phyloP scores from a whole-genome alignment of 2,888 invertebrate species.

The Ectemnius cavifrons region DNA sequence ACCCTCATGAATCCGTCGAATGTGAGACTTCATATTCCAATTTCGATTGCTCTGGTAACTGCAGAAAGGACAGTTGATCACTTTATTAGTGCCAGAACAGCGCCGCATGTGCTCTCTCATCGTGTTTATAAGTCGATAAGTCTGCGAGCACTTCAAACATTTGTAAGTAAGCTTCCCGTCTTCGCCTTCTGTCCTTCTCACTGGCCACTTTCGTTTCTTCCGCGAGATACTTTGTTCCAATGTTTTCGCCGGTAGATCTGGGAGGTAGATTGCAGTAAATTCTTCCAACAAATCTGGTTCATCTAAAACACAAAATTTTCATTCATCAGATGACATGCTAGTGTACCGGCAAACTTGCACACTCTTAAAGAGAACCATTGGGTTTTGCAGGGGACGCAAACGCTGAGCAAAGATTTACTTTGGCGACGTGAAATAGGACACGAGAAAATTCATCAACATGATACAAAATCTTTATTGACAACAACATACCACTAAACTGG shows the following conservation, averaged over 20 bases:
- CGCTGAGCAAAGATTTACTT: no score
- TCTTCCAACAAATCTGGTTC: slow-evolving; percentile 59
- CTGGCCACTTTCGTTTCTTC: neutral
- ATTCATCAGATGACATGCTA: slow-evolving; percentile 36
- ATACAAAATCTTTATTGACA: no score
- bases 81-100: slow-evolving; percentile 68
- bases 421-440: neutral
- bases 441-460: no score
- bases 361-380: no score
- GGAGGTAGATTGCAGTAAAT: slow-evolving; percentile 45
- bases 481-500: no score
- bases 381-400: no score
- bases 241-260: neutral
- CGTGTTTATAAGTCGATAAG: slow-evolving; percentile 67
- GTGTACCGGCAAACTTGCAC: no score
- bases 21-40: slow-evolving; percentile 86
- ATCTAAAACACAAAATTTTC: slow-evolving; percentile 65
- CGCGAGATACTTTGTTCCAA: neutral
- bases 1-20: slow-evolving; percentile 77
- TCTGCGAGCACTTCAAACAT: slow-evolving; percentile 65
- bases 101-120: slow-evolving; percentile 68
- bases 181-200: neutral
- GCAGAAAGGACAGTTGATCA: slow-evolving; percentile 69
- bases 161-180: slow-evolving; percentile 28
- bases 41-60: slow-evolving; percentile 84